These are phyloP conservation scores for Himantopus leucocephalus DNA, from an alignment of 2,113 vertebrate species.

Conservation along the genomic window DNA sequence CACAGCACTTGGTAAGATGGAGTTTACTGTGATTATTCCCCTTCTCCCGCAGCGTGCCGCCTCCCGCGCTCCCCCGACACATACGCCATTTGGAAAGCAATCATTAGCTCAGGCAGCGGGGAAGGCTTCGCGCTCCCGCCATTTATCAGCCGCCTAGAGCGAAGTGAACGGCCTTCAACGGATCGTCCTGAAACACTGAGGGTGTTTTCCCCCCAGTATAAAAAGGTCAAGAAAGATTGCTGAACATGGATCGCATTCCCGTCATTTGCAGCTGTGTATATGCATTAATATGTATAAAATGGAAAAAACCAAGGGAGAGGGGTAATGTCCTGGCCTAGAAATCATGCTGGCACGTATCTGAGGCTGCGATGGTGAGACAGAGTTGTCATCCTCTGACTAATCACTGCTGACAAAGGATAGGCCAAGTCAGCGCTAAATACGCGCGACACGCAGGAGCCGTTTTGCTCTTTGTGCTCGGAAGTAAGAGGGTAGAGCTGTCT, in stretches of 20 bases:
- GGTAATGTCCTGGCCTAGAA: neutral
- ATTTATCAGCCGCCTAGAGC: slow-evolving; percentile 72
- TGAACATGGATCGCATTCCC: neutral
- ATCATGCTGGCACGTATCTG: neutral
- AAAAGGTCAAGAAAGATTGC: neutral
- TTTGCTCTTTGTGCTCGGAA: neutral
- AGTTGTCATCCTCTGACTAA: neutral
- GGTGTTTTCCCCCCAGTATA: neutral
- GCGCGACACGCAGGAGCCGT: rapidly evolving
- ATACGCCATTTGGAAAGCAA: slow-evolving; percentile 10
- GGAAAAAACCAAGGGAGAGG: too few relatives aligned
- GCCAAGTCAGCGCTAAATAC: neutral
- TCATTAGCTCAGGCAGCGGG: slow-evolving; percentile 55
- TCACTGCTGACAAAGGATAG: neutral
- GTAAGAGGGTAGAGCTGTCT: neutral
- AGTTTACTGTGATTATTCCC: neutral
- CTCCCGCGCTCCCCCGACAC: neutral
- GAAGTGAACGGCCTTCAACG: slow-evolving; percentile 32
- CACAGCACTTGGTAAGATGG: neutral
- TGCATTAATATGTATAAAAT: neutral
- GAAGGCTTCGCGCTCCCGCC: slow-evolving; percentile 55
- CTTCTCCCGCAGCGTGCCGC: neutral
- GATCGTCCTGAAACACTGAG: slow-evolving; percentile 13
- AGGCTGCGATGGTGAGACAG: rapidly evolving
- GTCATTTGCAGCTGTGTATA: neutral